Evolutionary conservation across 2,113 vertebrate species (phyloP), one percentile per base, ranked within the genome.

Genomic region (Synchiropus splendidus): DNA sequence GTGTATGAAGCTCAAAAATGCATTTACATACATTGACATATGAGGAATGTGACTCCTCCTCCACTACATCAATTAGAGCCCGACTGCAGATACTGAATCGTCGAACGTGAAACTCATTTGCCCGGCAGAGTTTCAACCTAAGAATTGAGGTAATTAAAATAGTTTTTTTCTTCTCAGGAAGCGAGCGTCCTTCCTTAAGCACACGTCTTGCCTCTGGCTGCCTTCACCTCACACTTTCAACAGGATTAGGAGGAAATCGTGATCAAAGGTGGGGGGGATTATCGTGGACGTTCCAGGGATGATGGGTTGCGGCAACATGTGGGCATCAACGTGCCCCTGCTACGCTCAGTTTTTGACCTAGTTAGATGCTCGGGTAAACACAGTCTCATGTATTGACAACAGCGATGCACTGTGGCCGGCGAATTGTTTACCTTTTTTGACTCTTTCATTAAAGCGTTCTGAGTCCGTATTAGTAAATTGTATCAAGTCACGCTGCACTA

Each of bases 201-300:
- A 47, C 55, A 47, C 14, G 58, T 47, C 51, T 64, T 46, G 57
- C 68, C 58, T 38, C 48, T 42, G 63, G 65, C 62, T 53, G 45
- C 58, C 57, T 54, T 64, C 48, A 21, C 50, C 45, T 38, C 21
- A 58, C 63, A 61, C 59, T 58, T 67, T 55, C 59, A 60, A 60
- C 45, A 9, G 51, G 71, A 73, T 73, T 71, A 67, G 54, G 61
- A 64, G 44, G 55, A 73, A 68, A 66, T 67, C 64, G 39, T 52
- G 69, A 79, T 75, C 71, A 79, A 77, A 79, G 74, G 58, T 60
- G 21, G 46, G 34, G 35, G 18, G 54, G 61, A 73, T 73, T 78
- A 68, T 69, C 16, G 35, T 49, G 55, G 70, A 68, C 16, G 5
- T 64, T 54, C 39, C 18, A 27, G 45, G 36, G 52, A 54, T 59